These are phyloP conservation scores for Eupleurogrammus muticus DNA, from an alignment of 2,797 vertebrate species.

Conservation along the genomic window DNA sequence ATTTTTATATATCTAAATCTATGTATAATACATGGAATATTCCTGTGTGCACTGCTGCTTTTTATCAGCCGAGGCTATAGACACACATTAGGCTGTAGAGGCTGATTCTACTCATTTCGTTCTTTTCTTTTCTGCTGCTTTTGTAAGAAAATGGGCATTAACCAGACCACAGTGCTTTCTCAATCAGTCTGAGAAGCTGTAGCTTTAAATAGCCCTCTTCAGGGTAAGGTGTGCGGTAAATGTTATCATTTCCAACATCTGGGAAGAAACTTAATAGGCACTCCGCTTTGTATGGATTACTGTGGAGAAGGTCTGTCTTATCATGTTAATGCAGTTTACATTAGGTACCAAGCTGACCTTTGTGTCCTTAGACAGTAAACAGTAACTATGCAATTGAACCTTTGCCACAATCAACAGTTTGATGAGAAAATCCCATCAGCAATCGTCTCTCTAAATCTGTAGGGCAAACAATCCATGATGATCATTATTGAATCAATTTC, in stretches of 20 bases:
- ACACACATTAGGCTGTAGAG: slow-evolving; percentile 4
- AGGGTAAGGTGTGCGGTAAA: slow-evolving; percentile 12
- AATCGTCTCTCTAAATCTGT: slow-evolving; percentile 18
- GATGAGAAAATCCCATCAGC: neutral
- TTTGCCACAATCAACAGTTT: slow-evolving; percentile 17
- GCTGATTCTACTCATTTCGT: slow-evolving; percentile 9
- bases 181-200: neutral
- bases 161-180: slow-evolving; percentile 8
- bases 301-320: neutral
- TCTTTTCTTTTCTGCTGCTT: neutral
- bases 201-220: neutral
- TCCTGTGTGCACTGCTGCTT: slow-evolving; percentile 1
- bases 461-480: neutral
- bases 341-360: slow-evolving; percentile 18
- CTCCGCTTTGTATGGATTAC: slow-evolving; percentile 15
- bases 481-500: slow-evolving; percentile 13
- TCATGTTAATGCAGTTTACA: neutral
- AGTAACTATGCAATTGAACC: neutral
- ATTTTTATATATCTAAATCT: slow-evolving; percentile 45
- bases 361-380: neutral
- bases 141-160: slow-evolving; percentile 25
- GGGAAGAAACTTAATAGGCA: slow-evolving; percentile 11
- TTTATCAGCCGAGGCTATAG: neutral
- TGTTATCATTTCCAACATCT: neutral
- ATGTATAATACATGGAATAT: slow-evolving; percentile 7